These are phyloP conservation scores for Polyergus mexicanus DNA, from an alignment of 1,140 invertebrate genomes.

Conservation along the genomic window DNA sequence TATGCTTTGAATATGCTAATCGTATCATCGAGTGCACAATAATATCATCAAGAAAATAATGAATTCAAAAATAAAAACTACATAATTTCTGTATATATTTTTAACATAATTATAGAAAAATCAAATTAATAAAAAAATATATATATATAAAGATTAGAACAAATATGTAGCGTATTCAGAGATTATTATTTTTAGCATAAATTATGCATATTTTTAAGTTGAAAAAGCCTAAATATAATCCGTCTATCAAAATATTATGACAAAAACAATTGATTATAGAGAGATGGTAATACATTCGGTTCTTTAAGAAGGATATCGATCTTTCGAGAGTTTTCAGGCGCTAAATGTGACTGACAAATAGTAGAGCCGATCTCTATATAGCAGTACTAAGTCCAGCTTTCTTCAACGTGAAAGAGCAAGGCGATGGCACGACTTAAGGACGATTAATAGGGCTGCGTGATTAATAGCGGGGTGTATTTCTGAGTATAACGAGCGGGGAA, in stretches of 20 bases:
- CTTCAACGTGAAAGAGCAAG: slow-evolving; percentile 56
- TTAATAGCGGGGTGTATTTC: slow-evolving; percentile 72
- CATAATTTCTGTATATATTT: too few species aligned
- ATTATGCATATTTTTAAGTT: too few species aligned
- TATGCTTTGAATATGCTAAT: too few species aligned
- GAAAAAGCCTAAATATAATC: background rate
- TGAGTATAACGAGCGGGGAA: slow-evolving; percentile 46
- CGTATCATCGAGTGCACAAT: too few species aligned
- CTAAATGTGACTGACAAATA: slow-evolving; percentile 57
- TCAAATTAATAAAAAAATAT: too few species aligned
- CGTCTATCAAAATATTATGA: background rate
- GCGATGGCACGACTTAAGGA: slow-evolving; percentile 74
- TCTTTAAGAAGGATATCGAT: slow-evolving; percentile 25
- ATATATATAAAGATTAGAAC: too few species aligned
- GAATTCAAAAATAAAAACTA: background rate
- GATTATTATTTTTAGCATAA: background rate
- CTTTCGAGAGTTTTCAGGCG: slow-evolving; percentile 6
- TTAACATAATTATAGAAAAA: too few species aligned
- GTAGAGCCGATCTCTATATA: slow-evolving; percentile 69
- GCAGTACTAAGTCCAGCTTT: slow-evolving; percentile 58
- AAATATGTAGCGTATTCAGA: background rate
- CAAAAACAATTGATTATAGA: slow-evolving; percentile 5
- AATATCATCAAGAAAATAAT: background rate
- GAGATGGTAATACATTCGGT: background rate
- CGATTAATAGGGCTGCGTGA: slow-evolving; percentile 79